Evolutionary conservation across 2,888 invertebrate species (phyloP), one percentile per base, ranked within the genome.

Genomic region (Parasteatoda lunata): DNA sequence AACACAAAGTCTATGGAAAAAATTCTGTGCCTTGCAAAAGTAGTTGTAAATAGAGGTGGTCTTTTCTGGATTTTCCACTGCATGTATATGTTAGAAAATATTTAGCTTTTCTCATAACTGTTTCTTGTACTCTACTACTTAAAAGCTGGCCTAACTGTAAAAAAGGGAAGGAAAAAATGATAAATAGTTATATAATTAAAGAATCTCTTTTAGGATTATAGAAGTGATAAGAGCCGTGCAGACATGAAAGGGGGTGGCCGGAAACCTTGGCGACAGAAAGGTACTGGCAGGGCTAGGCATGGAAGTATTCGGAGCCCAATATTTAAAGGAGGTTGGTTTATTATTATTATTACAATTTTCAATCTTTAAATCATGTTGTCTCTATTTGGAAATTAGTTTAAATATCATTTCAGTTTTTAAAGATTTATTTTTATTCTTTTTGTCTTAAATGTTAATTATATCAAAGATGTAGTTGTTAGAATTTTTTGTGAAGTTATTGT

Each of bases 231-330:
- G 91, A 94, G 95, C 0, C 93, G 97, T 82, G 95, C 96, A 0
- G 99, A 99, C 93, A 95, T 96, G 81, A 93, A 94, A 73, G 98
- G 98, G 64, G 97, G 98, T 78, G 97, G 97, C 0, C 93, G 94
- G 49, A 99, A 99, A 91, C 99, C 99, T 0, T 98, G 98, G 98
- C 97, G 97, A 0, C 99, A 99, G 91, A 99, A 99, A 93, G 97
- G 98, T 47, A 91, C 94, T 51, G 99, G 99, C 0, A 94, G 94
- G 90, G 96, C 99, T 0, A 94, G 99, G 69, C 98, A 98, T 91
- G 97, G 98, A 13, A 97, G 97, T 11, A 96, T 96, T 86, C 94
- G 97, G 84, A 97, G 98, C 3, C 98, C 98, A 0, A 91, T 98
- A 2, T 98, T 95, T 92, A 93, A 93, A 89, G 95, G 95, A 0